These are phyloP conservation scores for Tanytarsus gracilentus DNA, from an alignment of 2,888 invertebrate genomes.

Conservation along the genomic window DNA sequence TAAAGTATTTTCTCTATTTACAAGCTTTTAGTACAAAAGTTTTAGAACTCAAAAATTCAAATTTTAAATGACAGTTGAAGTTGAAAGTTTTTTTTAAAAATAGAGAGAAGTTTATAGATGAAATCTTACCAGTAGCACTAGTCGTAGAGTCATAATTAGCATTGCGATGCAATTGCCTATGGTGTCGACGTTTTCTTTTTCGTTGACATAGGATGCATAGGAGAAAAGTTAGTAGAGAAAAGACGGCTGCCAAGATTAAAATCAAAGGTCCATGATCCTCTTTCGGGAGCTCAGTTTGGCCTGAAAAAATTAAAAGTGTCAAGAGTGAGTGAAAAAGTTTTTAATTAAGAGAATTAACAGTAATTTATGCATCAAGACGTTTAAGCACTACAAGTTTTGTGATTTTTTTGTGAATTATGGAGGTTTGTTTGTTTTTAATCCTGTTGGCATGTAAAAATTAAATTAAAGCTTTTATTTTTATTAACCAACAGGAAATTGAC, in stretches of 20 bases:
- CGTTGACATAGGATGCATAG: constrained; percentile 47
- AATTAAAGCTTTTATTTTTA: too few relatives aligned
- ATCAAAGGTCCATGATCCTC: constrained; percentile 46
- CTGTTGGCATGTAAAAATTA: too few relatives aligned
- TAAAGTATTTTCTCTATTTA: not conserved
- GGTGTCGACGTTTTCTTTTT: constrained; percentile 45
- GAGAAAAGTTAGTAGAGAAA: constrained; percentile 46
- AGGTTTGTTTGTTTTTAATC: too few relatives aligned
- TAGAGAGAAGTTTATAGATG: not conserved
- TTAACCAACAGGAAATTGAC: too few relatives aligned
- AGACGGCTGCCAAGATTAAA: constrained; percentile 44
- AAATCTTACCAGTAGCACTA: constrained; percentile 41
- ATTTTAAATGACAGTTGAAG: not conserved
- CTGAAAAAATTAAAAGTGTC: constrained; percentile 30
- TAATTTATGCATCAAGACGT: too few relatives aligned
- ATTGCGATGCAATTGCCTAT: constrained; percentile 43
- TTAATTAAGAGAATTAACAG: not conserved
- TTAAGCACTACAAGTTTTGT: too few relatives aligned
- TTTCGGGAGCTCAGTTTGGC: constrained; percentile 44
- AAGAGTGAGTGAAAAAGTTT: not conserved
- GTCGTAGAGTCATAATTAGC: constrained; percentile 44
- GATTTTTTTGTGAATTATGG: too few relatives aligned
- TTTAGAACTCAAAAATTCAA: not conserved
- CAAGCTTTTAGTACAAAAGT: not conserved
- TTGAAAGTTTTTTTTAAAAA: not conserved